These are phyloP conservation scores for Nothura maculosa DNA, from an alignment of 2,797 vertebrate species.

Conservation along the genomic window DNA sequence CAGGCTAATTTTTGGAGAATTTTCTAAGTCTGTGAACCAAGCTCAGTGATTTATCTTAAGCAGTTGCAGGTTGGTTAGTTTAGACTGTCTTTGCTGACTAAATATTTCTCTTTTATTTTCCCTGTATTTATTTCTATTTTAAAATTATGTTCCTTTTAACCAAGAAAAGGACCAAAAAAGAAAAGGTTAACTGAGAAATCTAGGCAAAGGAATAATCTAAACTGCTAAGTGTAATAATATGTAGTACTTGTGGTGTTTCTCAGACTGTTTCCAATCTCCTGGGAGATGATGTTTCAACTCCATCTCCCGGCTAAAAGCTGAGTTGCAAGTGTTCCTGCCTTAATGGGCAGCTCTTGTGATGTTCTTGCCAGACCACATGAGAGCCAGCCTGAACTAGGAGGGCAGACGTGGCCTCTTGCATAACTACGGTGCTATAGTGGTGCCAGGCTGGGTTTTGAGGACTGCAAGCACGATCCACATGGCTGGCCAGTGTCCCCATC, in stretches of 20 bases:
- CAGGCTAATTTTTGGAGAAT: background rate
- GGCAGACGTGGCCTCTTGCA: background rate
- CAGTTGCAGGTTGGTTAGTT: background rate
- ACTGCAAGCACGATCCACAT: background rate
- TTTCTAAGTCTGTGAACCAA: background rate
- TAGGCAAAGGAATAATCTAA: background rate
- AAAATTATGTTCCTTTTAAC: background rate
- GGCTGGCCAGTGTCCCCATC: background rate
- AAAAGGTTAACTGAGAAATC: background rate
- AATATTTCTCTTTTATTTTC: background rate
- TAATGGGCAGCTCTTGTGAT: background rate
- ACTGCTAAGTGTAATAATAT: background rate
- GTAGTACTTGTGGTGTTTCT: background rate
- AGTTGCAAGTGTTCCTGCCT: background rate
- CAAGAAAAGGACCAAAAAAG: background rate
- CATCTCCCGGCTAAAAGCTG: constrained; percentile 35
- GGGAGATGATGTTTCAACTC: background rate
- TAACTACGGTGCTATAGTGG: background rate
- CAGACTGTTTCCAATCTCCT: background rate
- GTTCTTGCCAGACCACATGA: background rate
- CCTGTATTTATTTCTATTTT: background rate
- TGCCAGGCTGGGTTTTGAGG: background rate
- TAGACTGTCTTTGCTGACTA: background rate
- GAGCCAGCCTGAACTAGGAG: background rate
- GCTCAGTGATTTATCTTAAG: background rate